Evolutionary conservation across 2,797 vertebrate species (phyloP).

Genomic region (Pitangus sulphuratus): DNA sequence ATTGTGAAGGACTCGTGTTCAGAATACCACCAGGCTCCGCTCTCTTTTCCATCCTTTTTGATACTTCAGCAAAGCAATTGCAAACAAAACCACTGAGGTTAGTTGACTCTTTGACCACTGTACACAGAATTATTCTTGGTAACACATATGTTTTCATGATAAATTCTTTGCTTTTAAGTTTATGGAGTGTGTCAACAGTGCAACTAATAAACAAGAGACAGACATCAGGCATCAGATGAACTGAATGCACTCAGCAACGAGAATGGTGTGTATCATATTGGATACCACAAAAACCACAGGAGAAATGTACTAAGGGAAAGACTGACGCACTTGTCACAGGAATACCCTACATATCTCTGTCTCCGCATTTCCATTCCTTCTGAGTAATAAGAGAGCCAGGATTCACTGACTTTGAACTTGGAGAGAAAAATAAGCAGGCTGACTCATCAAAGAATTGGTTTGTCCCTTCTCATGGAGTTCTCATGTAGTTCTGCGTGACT

Average conservation of each 20-base stretch:
- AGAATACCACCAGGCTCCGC: neutral
- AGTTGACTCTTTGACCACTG: neutral
- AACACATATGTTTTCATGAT: constrained; percentile 38
- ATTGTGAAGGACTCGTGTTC: neutral
- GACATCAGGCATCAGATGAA: constrained; percentile 31
- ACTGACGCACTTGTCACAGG: constrained; percentile 15
- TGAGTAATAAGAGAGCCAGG: neutral
- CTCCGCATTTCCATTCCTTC: neutral
- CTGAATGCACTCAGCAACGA: constrained; percentile 1
- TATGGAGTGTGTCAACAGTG: constrained; percentile 24
- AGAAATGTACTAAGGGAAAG: constrained; percentile 26
- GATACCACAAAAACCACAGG: constrained; percentile 52
- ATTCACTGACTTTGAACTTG: constrained; percentile 8
- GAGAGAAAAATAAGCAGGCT: neutral
- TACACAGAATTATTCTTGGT: neutral
- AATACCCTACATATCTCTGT: neutral
- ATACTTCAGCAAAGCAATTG: neutral
- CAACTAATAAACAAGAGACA: constrained; percentile 37
- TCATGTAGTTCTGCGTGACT: neutral
- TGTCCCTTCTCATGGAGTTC: neutral
- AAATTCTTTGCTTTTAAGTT: constrained; percentile 45
- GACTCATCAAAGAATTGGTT: neutral
- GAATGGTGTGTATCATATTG: constrained; percentile 32
- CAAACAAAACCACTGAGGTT: neutral
- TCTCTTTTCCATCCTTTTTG: neutral